phyloP scores from a whole-genome alignment of 2,113 vertebrate genomes.

The Emydura subglobosa region DNA sequence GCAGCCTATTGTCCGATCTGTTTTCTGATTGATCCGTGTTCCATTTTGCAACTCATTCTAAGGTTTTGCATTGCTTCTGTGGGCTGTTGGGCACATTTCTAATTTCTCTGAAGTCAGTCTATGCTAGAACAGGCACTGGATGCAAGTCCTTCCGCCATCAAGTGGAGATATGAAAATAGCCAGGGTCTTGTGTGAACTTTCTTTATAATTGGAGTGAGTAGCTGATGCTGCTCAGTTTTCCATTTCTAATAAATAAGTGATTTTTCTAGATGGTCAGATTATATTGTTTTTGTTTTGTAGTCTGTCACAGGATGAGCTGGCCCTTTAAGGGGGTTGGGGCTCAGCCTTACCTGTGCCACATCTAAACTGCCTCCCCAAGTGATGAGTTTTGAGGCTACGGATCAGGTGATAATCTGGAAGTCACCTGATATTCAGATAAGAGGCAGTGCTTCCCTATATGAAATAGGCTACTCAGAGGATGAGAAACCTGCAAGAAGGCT shows the following conservation, averaged over 20 bases:
- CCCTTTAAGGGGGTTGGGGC: neutral
- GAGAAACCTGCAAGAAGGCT: neutral
- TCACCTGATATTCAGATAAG: neutral
- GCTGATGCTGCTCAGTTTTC: neutral
- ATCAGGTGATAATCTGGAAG: neutral
- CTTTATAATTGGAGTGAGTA: slow-evolving; percentile 1
- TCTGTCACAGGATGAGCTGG: neutral
- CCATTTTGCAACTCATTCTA: neutral
- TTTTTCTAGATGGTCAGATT: neutral
- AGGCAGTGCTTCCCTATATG: neutral
- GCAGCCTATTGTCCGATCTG: neutral
- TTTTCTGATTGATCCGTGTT: neutral
- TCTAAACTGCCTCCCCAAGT: neutral
- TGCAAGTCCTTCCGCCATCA: neutral
- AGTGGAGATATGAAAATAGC: neutral
- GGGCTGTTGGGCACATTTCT: neutral
- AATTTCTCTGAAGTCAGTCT: neutral
- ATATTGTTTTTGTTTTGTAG: neutral
- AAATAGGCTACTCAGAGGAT: neutral
- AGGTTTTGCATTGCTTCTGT: neutral
- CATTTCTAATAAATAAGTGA: neutral
- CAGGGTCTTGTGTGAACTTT: neutral
- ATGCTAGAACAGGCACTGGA: neutral
- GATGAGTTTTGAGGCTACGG: neutral
- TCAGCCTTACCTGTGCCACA: neutral